A percentile compares a stretch with the other conserved stretches of the same genome.
These are phyloP conservation scores for Allygus modestus DNA, from an alignment of 2,888 invertebrate genomes.

Conservation along the genomic window DNA sequence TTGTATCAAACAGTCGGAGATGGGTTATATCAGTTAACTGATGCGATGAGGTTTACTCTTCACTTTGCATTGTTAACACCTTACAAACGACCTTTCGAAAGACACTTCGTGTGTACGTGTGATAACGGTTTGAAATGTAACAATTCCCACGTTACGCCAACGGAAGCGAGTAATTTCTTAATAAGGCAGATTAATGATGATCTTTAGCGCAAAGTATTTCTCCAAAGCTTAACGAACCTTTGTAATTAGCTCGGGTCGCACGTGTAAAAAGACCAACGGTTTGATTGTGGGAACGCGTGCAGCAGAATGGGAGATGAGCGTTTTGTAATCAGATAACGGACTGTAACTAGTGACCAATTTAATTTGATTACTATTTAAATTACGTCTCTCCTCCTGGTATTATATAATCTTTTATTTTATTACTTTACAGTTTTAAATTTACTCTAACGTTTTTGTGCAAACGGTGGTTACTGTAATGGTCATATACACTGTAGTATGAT, in stretches of 20 bases:
- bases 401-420: not conserved
- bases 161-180: constrained; percentile 19
- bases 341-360: not conserved
- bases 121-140: not conserved
- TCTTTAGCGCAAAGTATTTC: constrained; percentile 16
- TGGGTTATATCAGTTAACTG: no score
- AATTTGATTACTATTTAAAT: not conserved
- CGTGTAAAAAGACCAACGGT: not conserved
- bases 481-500: no score
- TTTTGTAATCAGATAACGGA: constrained; percentile 2
- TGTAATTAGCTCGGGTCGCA: not conserved
- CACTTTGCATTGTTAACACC: no score
- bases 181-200: constrained; percentile 13
- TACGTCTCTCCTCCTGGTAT: not conserved
- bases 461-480: no score
- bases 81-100: not conserved
- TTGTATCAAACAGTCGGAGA: no score
- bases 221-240: not conserved
- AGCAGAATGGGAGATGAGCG: not conserved
- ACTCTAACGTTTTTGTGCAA: no score
- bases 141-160: not conserved
- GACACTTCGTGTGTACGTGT: not conserved
- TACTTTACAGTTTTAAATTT: no score
- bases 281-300: not conserved
- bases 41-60: no score